A percentile compares a stretch with the other conserved stretches of the same genome.
Conservation (phyloP, 2,888 invertebrate genomes). For the Vesta saturnalis region DNA sequence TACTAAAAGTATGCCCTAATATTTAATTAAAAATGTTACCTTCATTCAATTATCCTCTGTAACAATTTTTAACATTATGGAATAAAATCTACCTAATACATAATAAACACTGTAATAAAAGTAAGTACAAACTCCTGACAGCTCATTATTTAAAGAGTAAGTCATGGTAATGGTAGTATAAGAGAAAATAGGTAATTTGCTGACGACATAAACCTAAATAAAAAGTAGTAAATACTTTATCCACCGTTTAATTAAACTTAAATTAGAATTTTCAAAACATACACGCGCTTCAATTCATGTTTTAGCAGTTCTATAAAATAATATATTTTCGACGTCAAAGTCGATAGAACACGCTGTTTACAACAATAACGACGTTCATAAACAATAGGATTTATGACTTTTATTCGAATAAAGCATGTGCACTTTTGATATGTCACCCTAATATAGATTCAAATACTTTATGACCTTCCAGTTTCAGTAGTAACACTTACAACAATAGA, state of each 20-base stretch:
- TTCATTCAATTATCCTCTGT: too few species aligned
- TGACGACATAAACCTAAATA: not conserved
- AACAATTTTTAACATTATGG: too few species aligned
- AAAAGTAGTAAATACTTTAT: not conserved
- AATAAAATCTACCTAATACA: too few species aligned
- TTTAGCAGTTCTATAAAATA: not conserved
- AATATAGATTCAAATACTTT: not conserved
- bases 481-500: not conserved
- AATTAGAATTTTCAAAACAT: not conserved
- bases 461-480: not conserved
- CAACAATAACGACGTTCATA: not conserved
- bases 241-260: not conserved
- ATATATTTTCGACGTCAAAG: not conserved
- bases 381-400: slow-evolving; percentile 11
- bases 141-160: too few species aligned
- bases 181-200: not conserved
- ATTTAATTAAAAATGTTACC: too few species aligned
- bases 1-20: too few species aligned
- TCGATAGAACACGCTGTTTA: not conserved
- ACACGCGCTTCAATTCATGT: not conserved
- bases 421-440: slow-evolving; percentile 3
- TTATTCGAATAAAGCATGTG: slow-evolving; percentile 4
- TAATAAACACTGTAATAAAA: too few species aligned
- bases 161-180: not conserved
- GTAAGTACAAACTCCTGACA: too few species aligned